Conservation (phyloP, 2,113 vertebrate genomes). For the Mohoua ochrocephala region DNA sequence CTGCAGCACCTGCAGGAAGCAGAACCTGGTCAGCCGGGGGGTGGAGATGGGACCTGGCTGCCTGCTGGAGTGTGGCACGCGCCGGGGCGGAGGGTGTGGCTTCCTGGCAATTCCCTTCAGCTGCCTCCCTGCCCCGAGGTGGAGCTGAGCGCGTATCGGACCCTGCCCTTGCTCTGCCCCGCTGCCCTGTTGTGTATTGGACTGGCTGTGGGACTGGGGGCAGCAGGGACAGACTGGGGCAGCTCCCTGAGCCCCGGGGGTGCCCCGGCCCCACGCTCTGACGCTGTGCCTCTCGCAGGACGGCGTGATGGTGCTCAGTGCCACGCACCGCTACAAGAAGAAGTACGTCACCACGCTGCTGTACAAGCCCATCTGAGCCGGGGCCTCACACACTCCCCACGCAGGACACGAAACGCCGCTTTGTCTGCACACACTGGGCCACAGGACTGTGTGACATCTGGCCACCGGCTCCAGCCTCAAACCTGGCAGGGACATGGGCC, state of each 20-base stretch:
- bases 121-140: rapidly evolving
- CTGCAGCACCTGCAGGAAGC: neutral
- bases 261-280: rapidly evolving
- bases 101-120: neutral
- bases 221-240: neutral
- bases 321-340: constrained; percentile 97
- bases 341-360: constrained; percentile 94
- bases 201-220: neutral
- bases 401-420: constrained; percentile 21
- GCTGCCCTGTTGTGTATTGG: neutral
- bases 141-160: neutral
- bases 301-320: constrained; percentile 96
- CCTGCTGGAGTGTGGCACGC: rapidly evolving
- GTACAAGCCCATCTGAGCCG: constrained; percentile 70
- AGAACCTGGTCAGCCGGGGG: rapidly evolving
- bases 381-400: neutral
- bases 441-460: constrained; percentile 31
- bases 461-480: neutral
- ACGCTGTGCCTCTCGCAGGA: constrained; percentile 70
- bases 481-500: neutral
- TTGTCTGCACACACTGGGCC: constrained; percentile 47
- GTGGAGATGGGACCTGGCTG: neutral
- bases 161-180: neutral
- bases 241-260: neutral
- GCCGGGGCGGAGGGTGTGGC: neutral